A percentile compares a stretch with the other conserved stretches of the same genome.
phyloP scores from a whole-genome alignment of 2,797 vertebrate genomes.

The Pseudomugil gertrudae region DNA sequence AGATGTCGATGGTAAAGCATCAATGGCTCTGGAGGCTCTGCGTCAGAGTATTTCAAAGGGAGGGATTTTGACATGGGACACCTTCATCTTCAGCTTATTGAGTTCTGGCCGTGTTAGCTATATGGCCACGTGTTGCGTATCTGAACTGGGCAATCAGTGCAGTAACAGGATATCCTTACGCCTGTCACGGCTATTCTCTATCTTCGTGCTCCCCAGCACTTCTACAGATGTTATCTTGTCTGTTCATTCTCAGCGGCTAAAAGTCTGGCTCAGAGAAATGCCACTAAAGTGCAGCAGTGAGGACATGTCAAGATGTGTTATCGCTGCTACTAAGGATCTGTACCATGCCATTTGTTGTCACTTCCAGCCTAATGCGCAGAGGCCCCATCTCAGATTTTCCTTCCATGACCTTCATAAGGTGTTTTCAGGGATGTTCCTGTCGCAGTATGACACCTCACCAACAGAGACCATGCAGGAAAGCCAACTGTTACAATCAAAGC shows the following conservation, averaged over 20 bases:
- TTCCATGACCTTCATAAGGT: constrained; percentile 83
- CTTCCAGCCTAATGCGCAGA: constrained; percentile 69
- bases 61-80: constrained; percentile 67
- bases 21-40: constrained; percentile 83
- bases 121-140: constrained; percentile 78
- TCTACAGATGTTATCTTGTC: constrained; percentile 76
- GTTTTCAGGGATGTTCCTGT: constrained; percentile 82
- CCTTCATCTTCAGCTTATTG: constrained; percentile 69
- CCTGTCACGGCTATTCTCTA: constrained; percentile 84
- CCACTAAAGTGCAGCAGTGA: constrained; percentile 46
- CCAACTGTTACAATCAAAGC: neutral
- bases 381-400: constrained; percentile 81
- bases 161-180: constrained; percentile 74
- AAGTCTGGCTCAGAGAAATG: constrained; percentile 83
- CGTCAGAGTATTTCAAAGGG: constrained; percentile 83
- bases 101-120: constrained; percentile 73
- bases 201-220: constrained; percentile 78
- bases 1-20: constrained; percentile 79
- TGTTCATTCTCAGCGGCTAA: constrained; percentile 77
- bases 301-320: constrained; percentile 76
- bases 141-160: constrained; percentile 46
- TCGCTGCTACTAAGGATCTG: constrained; percentile 81
- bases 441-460: constrained; percentile 57
- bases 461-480: constrained; percentile 16
- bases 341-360: constrained; percentile 70